phyloP scores from a whole-genome alignment of 2,797 vertebrate species.

The Amazonetta brasiliensis region DNA sequence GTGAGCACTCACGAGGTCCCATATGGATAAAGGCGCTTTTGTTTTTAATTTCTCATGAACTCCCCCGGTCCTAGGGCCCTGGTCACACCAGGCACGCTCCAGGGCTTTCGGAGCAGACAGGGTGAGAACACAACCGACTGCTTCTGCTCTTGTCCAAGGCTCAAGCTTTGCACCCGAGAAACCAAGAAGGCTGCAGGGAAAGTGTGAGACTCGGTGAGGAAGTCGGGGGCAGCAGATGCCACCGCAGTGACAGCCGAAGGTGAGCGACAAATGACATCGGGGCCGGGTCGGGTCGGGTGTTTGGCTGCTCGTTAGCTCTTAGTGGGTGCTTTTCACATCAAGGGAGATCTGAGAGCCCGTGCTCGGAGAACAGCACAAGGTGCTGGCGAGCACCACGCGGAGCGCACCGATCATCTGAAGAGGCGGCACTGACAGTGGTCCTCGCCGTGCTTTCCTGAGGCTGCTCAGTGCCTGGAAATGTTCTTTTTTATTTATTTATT shows the following conservation, averaged over 20 bases:
- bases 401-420: rapidly evolving
- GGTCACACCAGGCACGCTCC: background rate
- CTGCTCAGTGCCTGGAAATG: rapidly evolving
- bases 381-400: rapidly evolving
- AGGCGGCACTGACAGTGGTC: background rate
- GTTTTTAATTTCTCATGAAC: background rate
- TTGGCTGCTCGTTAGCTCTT: background rate
- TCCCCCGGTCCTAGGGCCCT: background rate
- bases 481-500: background rate
- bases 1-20: conserved; percentile 33
- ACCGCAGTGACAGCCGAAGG: rapidly evolving
- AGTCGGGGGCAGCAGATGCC: background rate
- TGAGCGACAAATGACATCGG: background rate
- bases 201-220: background rate
- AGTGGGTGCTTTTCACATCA: background rate
- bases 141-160: background rate
- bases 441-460: background rate
- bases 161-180: background rate
- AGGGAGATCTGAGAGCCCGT: background rate
- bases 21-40: conserved; percentile 62
- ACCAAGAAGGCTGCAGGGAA: background rate
- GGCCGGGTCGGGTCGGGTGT: background rate
- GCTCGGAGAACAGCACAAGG: background rate
- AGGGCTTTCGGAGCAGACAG: background rate
- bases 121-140: background rate